phyloP scores from a whole-genome alignment of 2,797 vertebrate genomes.

The Chelon labrosus region DNA sequence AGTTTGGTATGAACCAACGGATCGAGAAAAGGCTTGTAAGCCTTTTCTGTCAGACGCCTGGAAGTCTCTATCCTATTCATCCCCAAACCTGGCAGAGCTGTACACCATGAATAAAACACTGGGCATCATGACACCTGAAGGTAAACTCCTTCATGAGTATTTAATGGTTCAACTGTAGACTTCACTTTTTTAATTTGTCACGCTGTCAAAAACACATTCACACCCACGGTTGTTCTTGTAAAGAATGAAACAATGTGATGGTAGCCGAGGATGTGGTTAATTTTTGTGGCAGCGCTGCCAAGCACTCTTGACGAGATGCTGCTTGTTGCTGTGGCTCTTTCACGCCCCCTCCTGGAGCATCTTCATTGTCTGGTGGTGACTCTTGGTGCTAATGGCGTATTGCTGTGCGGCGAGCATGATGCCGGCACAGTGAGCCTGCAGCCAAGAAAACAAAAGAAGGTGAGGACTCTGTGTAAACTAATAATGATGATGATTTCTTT shows the following conservation, averaged over 20 bases:
- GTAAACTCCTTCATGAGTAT: constrained; percentile 68
- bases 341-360: constrained; percentile 90
- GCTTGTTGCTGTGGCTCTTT: constrained; percentile 80
- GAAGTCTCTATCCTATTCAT: constrained; percentile 89
- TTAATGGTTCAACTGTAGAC: neutral
- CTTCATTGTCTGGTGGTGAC: constrained; percentile 90
- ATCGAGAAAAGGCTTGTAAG: constrained; percentile 90
- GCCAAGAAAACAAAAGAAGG: constrained; percentile 70
- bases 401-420: constrained; percentile 87
- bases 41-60: constrained; percentile 93
- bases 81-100: constrained; percentile 91
- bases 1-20: constrained; percentile 95
- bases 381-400: constrained; percentile 85
- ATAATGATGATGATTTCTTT: neutral
- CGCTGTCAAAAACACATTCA: neutral
- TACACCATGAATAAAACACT: constrained; percentile 88
- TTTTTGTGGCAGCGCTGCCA: constrained; percentile 79
- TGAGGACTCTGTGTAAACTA: constrained; percentile 34
- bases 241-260: constrained; percentile 31
- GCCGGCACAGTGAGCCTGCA: constrained; percentile 80
- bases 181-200: neutral
- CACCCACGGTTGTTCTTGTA: constrained; percentile 12
- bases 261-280: constrained; percentile 37
- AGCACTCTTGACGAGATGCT: constrained; percentile 81
- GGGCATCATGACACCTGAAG: constrained; percentile 84